Evolutionary conservation across 2,113 vertebrate genomes (phyloP).

Genomic region (Onychostruthus taczanowskii): DNA sequence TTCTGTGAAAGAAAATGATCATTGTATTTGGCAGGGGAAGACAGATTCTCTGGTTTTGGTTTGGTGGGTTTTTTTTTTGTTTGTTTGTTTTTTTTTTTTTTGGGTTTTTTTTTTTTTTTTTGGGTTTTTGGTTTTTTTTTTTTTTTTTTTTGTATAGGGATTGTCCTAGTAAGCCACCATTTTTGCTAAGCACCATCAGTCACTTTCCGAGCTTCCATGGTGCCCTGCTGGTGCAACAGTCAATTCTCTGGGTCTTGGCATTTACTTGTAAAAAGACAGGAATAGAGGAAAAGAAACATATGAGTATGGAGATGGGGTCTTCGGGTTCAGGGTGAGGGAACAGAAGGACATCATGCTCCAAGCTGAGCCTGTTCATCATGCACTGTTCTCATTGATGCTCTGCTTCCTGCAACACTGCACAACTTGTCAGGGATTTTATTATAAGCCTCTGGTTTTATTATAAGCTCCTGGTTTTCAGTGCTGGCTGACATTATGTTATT

Average conservation of each 20-base stretch:
- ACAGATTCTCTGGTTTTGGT: background rate
- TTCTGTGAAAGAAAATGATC: background rate
- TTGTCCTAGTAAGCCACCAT: background rate
- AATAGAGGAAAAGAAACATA: background rate
- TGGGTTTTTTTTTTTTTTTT: background rate
- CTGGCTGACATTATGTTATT: background rate
- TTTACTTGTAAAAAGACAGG: background rate
- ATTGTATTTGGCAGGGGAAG: background rate
- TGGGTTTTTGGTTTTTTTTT: background rate
- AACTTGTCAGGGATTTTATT: background rate
- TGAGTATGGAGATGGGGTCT: background rate
- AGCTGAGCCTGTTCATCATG: background rate
- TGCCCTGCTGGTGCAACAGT: background rate
- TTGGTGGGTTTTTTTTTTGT: background rate
- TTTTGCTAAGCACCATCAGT: background rate
- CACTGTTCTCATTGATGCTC: background rate
- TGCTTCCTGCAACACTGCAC: background rate
- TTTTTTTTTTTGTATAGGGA: too few species aligned
- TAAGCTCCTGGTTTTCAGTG: background rate
- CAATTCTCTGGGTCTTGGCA: background rate
- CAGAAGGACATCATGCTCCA: background rate
- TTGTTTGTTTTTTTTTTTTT: background rate
- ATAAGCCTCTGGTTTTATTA: background rate
- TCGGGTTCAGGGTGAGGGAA: background rate
- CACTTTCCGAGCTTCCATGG: background rate